These are phyloP conservation scores for Lucifuga dentata DNA, from an alignment of 2,113 vertebrate species.

Conservation along the genomic window DNA sequence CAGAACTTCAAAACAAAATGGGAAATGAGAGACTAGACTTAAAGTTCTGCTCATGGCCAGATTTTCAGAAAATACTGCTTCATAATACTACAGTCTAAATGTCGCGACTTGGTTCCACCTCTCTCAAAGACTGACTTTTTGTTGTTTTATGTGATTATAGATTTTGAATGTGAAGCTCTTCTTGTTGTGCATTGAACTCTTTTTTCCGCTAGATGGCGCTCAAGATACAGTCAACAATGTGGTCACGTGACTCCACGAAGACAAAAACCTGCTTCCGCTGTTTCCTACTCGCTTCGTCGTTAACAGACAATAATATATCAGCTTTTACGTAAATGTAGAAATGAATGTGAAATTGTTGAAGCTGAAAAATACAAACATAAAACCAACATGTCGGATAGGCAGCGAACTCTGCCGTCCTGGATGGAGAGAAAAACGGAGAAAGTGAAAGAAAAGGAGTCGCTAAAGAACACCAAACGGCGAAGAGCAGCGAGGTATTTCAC, in stretches of 20 bases:
- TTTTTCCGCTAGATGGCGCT: constrained; percentile 42
- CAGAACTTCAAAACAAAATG: not conserved
- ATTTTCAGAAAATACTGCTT: too few species aligned
- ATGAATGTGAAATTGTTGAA: rapidly evolving
- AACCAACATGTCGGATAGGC: constrained; percentile 58
- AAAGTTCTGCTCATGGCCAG: too few species aligned
- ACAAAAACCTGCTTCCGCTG: rapidly evolving
- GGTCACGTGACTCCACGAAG: constrained; percentile 16
- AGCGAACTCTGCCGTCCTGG: constrained; percentile 75
- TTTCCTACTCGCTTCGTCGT: rapidly evolving
- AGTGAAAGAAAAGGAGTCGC: constrained; percentile 29
- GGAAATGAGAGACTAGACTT: too few species aligned
- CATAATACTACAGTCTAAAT: too few species aligned
- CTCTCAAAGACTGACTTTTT: too few species aligned
- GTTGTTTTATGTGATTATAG: too few species aligned
- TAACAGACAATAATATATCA: too few species aligned
- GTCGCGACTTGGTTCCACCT: too few species aligned
- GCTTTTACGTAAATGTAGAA: rapidly evolving
- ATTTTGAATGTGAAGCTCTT: too few species aligned
- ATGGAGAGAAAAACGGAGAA: constrained; percentile 61
- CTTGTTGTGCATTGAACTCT: too few species aligned
- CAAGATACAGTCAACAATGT: not conserved
- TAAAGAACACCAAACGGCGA: constrained; percentile 42
- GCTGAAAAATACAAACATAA: not conserved
- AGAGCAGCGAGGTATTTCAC: constrained; percentile 49